Evolutionary conservation across 1,140 invertebrate species (phyloP).

Genomic region (Calliphora vicina): DNA sequence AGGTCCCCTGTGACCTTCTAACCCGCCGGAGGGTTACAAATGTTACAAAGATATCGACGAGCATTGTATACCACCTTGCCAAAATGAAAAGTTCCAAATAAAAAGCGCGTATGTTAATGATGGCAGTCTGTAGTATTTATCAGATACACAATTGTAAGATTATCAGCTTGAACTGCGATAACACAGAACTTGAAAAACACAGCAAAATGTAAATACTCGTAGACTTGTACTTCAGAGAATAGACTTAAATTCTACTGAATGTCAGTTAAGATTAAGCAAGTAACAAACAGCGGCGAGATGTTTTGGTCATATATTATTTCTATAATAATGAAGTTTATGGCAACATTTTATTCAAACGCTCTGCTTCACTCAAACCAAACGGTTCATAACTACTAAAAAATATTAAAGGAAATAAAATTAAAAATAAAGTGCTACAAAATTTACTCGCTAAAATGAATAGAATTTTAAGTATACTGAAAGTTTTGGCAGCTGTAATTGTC

Average conservation of each 20-base stretch:
- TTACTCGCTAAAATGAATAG: neutral
- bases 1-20: too few species aligned
- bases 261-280: slow-evolving; percentile 8
- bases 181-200: slow-evolving; percentile 24
- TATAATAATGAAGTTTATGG: neutral
- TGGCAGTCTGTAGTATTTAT: neutral
- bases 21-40: too few species aligned
- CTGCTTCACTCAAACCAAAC: neutral
- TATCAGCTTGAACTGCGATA: neutral
- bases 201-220: neutral
- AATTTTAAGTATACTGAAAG: neutral
- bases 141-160: slow-evolving; percentile 15
- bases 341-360: neutral
- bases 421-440: neutral
- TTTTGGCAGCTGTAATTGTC: neutral
- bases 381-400: neutral
- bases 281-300: neutral
- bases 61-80: too few species aligned
- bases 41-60: too few species aligned
- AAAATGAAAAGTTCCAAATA: too few species aligned
- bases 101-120: neutral
- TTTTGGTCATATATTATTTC: neutral
- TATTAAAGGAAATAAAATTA: neutral
- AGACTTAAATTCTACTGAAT: slow-evolving; percentile 15
- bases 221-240: neutral